Conservation (phyloP, 2,113 vertebrate genomes). For the Helogale parvula region DNA sequence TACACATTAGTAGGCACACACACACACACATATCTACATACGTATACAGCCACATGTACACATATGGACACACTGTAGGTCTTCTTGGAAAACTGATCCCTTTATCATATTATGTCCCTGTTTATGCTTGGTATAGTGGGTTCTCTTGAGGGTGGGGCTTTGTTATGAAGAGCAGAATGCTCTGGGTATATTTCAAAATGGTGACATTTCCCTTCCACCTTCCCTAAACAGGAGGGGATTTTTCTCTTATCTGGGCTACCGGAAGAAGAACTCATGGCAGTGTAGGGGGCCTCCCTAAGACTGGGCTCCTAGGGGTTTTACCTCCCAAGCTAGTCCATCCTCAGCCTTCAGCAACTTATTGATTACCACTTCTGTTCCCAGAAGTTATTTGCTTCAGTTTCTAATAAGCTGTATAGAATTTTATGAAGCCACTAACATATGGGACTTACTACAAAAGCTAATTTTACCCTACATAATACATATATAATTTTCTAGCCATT, state of each 20-base stretch:
- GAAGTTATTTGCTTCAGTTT: not conserved
- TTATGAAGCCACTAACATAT: not conserved
- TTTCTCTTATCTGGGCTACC: not conserved
- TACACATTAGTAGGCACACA: not conserved
- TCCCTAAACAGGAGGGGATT: not conserved
- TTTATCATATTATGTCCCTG: not conserved
- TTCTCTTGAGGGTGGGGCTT: not conserved
- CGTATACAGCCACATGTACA: not conserved
- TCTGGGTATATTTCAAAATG: not conserved
- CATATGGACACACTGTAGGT: not conserved
- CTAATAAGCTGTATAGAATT: not conserved
- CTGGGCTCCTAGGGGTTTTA: not conserved
- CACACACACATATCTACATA: not conserved
- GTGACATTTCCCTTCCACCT: not conserved
- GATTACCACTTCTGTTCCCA: not conserved
- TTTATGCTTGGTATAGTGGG: not conserved
- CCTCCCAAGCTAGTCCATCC: not conserved
- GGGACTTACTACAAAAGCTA: not conserved
- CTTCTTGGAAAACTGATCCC: not conserved
- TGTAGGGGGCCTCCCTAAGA: not conserved
- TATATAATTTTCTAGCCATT: not conserved
- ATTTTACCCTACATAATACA: not conserved
- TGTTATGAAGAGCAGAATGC: not conserved
- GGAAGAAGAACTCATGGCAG: not conserved
- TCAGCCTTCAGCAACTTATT: not conserved